phyloP scores from a whole-genome alignment of 2,888 invertebrate species.

The Laspeyria flexula region DNA sequence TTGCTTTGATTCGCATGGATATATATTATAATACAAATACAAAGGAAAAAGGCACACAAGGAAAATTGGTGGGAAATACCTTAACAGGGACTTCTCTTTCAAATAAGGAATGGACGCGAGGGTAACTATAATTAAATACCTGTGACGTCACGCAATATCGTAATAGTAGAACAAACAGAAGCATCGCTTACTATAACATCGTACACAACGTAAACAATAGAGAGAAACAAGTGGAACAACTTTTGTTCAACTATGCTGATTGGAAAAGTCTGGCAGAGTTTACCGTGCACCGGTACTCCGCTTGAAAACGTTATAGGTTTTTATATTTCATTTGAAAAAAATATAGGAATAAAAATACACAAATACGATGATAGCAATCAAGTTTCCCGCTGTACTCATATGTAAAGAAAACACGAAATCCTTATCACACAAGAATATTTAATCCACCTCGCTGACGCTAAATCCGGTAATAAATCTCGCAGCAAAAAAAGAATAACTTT shows the following conservation, averaged over 20 bases:
- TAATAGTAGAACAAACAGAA: slow-evolving; percentile 26
- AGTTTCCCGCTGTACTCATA: not conserved
- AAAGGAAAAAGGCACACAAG: not conserved
- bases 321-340: slow-evolving; percentile 13
- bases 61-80: slow-evolving; percentile 1
- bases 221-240: slow-evolving; percentile 54
- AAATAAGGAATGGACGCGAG: slow-evolving; percentile 10
- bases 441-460: slow-evolving; percentile 24
- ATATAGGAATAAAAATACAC: slow-evolving; percentile 9
- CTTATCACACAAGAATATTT: slow-evolving; percentile 31
- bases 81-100: not conserved
- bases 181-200: slow-evolving; percentile 21
- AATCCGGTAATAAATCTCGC: slow-evolving; percentile 34
- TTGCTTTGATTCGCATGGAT: not conserved
- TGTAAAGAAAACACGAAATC: slow-evolving; percentile 20
- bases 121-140: slow-evolving; percentile 38
- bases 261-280: slow-evolving; percentile 47
- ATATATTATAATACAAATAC: not conserved
- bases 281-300: slow-evolving; percentile 36
- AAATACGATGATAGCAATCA: slow-evolving; percentile 12
- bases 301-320: slow-evolving; percentile 23
- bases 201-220: slow-evolving; percentile 43
- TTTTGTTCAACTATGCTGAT: slow-evolving; percentile 53
- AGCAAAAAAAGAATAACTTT: slow-evolving; percentile 11
- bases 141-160: slow-evolving; percentile 29